A percentile compares a stretch with the other conserved stretches of the same genome.
phyloP scores from a whole-genome alignment of 1,140 invertebrate species.

The Drosophila lacertosa region DNA sequence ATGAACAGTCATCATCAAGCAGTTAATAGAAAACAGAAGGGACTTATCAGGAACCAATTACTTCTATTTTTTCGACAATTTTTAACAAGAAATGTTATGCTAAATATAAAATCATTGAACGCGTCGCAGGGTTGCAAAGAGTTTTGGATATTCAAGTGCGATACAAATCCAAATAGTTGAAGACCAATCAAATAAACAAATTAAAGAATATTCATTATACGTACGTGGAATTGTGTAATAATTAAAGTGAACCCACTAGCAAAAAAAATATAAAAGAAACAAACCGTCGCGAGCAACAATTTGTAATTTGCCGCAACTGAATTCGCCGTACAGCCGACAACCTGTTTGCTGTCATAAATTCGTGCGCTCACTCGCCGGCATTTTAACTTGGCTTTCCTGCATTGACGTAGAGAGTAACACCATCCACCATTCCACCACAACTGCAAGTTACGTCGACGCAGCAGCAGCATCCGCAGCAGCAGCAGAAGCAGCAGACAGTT shows the following conservation, averaged over 20 bases:
- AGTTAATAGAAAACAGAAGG: slow-evolving; percentile 30
- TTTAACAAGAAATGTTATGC: slow-evolving; percentile 58
- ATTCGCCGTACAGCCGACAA: slow-evolving; percentile 66
- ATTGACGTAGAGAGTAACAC: slow-evolving; percentile 60
- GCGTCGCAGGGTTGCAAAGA: slow-evolving; percentile 33
- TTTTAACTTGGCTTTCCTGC: slow-evolving; percentile 50
- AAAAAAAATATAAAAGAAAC: slow-evolving; percentile 24
- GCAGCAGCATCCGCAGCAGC: slow-evolving; percentile 52
- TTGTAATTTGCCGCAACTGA: slow-evolving; percentile 51
- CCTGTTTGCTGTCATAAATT: slow-evolving; percentile 70
- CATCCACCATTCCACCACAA: slow-evolving; percentile 79
- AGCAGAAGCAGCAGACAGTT: slow-evolving; percentile 34
- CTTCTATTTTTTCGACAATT: slow-evolving; percentile 29
- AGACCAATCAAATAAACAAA: slow-evolving; percentile 7
- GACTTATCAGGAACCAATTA: slow-evolving; percentile 44
- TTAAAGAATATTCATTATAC: slow-evolving; percentile 24
- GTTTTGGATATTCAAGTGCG: slow-evolving; percentile 55
- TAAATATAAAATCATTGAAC: slow-evolving; percentile 42
- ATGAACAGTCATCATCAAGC: slow-evolving; percentile 33
- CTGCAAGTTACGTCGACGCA: slow-evolving; percentile 64
- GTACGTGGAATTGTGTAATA: slow-evolving; percentile 19
- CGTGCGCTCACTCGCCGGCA: slow-evolving; percentile 52
- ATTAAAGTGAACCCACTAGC: slow-evolving; percentile 45
- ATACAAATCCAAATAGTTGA: slow-evolving; percentile 30
- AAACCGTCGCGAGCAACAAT: slow-evolving; percentile 6